Percentiles rank a stretch among this genome's conserved stretches.
Evolutionary conservation across 64 coral and sea anemone species (phyloP).

Genomic region (Stichodactyla mertensii): DNA sequence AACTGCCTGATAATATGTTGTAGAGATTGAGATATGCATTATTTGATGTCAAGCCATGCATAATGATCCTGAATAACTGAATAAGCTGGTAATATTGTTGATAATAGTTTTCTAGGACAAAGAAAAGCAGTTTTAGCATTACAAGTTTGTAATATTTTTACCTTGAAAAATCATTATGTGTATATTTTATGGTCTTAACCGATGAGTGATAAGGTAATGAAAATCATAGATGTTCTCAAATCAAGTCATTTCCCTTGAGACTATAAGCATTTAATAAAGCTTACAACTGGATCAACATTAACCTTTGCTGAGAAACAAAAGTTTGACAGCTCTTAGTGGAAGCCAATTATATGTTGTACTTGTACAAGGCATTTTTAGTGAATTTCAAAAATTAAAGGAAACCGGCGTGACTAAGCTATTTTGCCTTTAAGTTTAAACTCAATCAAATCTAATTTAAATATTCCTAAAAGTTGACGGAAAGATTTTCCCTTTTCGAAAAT

Average conservation of each 20-base stretch:
- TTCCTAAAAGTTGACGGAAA: neutral
- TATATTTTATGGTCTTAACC: too few species aligned
- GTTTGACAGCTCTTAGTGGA: neutral
- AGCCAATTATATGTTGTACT: neutral
- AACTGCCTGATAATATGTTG: neutral
- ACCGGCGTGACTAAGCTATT: neutral
- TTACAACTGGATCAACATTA: neutral
- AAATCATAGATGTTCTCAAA: neutral
- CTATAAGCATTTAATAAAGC: neutral
- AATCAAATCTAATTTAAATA: too few species aligned
- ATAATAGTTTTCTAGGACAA: neutral
- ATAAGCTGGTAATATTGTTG: neutral
- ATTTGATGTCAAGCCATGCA: neutral
- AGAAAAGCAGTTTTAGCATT: neutral
- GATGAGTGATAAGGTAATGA: too few species aligned
- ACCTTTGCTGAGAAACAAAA: neutral
- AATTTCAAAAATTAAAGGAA: neutral
- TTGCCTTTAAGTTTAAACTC: too few species aligned
- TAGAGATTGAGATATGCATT: neutral
- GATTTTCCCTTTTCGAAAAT: neutral
- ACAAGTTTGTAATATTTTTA: neutral
- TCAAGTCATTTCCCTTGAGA: neutral
- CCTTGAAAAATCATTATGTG: neutral
- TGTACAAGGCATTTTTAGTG: neutral
- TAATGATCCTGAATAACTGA: neutral